These are phyloP conservation scores for Chirona hameri DNA, from an alignment of 2,888 invertebrate species.

Conservation along the genomic window DNA sequence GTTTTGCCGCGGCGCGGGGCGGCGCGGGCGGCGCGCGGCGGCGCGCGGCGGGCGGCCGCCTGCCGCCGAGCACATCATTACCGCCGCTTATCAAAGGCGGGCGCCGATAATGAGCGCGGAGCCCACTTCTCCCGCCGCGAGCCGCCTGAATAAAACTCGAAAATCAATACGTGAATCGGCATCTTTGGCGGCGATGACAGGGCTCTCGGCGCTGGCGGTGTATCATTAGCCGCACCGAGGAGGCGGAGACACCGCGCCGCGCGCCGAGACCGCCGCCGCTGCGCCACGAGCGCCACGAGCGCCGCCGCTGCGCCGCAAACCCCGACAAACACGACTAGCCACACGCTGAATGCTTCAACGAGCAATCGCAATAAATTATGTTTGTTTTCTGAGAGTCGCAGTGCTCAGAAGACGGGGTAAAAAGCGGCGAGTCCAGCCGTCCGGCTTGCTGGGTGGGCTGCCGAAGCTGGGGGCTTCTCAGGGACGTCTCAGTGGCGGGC, in stretches of 20 bases:
- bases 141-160: constrained; percentile 4
- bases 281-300: neutral
- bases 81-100: constrained; percentile 11
- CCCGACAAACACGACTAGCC: neutral
- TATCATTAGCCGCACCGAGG: neutral
- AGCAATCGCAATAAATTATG: constrained; percentile 28
- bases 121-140: neutral
- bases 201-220: neutral
- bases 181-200: neutral
- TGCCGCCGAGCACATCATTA: neutral
- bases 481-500: neutral
- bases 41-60: neutral
- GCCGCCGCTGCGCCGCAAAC: neutral
- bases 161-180: constrained; percentile 27
- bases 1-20: neutral
- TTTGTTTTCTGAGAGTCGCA: constrained; percentile 5
- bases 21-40: neutral
- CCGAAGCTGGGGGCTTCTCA: neutral
- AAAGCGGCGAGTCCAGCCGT: neutral
- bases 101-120: neutral
- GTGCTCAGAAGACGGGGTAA: neutral
- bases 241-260: neutral
- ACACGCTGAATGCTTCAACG: constrained; percentile 12
- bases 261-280: neutral
- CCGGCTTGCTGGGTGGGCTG: no score